These are phyloP conservation scores for Caloenas nicobarica DNA, from an alignment of 2,113 vertebrate genomes.

Conservation along the genomic window DNA sequence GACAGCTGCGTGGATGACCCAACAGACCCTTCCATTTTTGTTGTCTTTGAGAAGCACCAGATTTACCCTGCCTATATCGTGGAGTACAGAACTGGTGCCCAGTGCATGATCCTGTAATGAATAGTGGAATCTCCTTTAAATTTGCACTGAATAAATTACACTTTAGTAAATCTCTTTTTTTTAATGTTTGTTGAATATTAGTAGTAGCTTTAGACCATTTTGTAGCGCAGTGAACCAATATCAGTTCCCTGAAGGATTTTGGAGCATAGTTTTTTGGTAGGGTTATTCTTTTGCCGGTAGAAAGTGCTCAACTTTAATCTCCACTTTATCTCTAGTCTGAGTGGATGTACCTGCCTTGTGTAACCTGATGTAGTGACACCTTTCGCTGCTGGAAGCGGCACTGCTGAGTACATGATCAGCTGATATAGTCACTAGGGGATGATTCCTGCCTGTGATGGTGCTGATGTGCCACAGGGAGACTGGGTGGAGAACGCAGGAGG, in stretches of 20 bases:
- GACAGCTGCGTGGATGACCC: conserved; percentile 83
- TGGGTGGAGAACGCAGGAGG: neutral
- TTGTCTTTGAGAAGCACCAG: conserved; percentile 89
- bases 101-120: neutral
- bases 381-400: neutral
- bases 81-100: neutral
- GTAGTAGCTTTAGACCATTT: neutral
- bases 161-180: neutral
- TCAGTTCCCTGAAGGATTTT: neutral
- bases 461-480: neutral
- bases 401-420: neutral
- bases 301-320: neutral
- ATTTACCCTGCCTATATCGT: conserved; percentile 89
- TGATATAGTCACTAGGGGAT: neutral
- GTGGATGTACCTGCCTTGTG: neutral
- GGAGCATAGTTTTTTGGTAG: neutral
- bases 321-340: neutral
- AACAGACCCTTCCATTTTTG: conserved; percentile 79
- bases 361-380: neutral
- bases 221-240: neutral
- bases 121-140: neutral
- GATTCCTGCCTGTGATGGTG: neutral
- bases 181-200: neutral
- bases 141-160: conserved; percentile 1
- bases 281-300: neutral